Evolutionary conservation across 2,888 invertebrate genomes (phyloP).

Genomic region (Asteroscopus sphinx): DNA sequence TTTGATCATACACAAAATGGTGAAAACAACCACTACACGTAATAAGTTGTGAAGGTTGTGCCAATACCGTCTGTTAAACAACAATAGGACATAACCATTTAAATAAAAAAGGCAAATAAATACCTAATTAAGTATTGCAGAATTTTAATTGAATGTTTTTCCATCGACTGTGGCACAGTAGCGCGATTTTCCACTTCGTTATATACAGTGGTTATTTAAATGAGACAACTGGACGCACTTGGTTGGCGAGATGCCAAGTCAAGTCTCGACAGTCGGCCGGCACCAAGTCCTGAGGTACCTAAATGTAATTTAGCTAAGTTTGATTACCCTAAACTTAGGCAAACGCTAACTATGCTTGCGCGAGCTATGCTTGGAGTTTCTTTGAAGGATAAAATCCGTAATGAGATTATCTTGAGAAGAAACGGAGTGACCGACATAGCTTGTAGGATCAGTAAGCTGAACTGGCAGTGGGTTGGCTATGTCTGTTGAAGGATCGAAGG

Average conservation of each 20-base stretch:
- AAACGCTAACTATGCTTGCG: too few relatives aligned
- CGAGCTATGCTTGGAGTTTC: too few relatives aligned
- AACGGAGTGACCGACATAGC: too few relatives aligned
- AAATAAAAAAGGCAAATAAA: constrained; percentile 19
- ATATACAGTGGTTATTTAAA: constrained; percentile 4
- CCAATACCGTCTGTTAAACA: constrained; percentile 10
- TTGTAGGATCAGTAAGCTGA: too few relatives aligned
- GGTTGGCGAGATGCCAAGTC: not conserved
- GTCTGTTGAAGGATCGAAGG: too few relatives aligned
- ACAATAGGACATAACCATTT: constrained; percentile 19
- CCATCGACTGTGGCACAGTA: not conserved
- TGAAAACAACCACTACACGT: not conserved
- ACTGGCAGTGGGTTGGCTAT: too few relatives aligned
- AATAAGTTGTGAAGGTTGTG: constrained; percentile 6
- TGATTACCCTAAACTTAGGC: too few relatives aligned
- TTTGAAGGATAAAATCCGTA: too few relatives aligned
- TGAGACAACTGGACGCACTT: not conserved
- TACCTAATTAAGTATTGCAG: constrained; percentile 13
- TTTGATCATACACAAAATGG: not conserved
- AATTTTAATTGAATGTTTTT: constrained; percentile 12
- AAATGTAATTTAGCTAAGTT: too few relatives aligned
- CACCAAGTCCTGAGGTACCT: too few relatives aligned
- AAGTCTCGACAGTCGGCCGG: too few relatives aligned
- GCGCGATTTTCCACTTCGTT: constrained; percentile 16
- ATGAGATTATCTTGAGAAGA: too few relatives aligned